Evolutionary conservation across 35 echinoderm and acorn worm species (phyloP).

Genomic region (Heliocidaris tuberculata): DNA sequence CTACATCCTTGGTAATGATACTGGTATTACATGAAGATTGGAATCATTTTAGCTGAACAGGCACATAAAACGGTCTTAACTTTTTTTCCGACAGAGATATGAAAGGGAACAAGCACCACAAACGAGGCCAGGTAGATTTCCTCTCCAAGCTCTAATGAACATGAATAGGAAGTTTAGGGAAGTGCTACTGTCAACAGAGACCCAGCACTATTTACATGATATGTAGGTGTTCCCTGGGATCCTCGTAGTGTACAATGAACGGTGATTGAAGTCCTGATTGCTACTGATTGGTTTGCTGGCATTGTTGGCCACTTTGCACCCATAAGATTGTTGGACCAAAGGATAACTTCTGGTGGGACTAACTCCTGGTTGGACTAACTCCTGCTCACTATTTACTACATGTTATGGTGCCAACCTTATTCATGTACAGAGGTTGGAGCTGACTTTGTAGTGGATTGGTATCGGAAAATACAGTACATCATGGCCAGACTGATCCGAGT

Average conservation of each 20-base stretch:
- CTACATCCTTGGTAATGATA: background rate
- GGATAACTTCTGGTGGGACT: too few relatives aligned
- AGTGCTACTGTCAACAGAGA: background rate
- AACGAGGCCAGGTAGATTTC: background rate
- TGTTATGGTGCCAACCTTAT: background rate
- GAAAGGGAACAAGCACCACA: background rate
- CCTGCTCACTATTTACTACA: background rate
- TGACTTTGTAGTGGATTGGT: background rate
- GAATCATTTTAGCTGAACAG: background rate
- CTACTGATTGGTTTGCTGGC: background rate
- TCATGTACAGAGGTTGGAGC: too few relatives aligned
- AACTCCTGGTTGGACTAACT: background rate
- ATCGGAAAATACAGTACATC: background rate
- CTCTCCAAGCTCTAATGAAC: constrained; percentile 10
- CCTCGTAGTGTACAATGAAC: background rate
- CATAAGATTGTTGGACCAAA: background rate
- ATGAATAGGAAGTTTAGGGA: constrained; percentile 2
- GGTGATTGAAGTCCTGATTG: background rate
- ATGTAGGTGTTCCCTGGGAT: background rate
- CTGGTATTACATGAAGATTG: too few relatives aligned
- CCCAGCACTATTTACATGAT: background rate
- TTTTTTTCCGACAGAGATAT: background rate
- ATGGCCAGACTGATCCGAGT: background rate
- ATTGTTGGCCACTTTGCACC: background rate
- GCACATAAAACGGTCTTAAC: background rate